A percentile compares a stretch with the other conserved stretches of the same genome.
Evolutionary conservation across 2,797 vertebrate species (phyloP).

Genomic region (Okamejei kenojei): DNA sequence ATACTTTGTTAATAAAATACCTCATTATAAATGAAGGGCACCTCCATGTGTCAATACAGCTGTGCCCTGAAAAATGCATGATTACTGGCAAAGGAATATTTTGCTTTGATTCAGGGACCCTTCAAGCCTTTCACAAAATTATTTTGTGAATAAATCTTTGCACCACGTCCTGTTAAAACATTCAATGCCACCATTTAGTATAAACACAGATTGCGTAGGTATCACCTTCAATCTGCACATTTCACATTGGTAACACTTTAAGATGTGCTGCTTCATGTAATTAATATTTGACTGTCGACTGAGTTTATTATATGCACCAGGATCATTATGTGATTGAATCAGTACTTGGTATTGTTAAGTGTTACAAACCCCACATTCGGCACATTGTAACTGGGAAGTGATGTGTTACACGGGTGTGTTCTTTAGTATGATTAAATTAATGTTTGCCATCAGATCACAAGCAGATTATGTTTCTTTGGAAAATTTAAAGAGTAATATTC

Average conservation of each 20-base stretch:
- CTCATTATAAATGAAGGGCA: background rate
- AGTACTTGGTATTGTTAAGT: background rate
- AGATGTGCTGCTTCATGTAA: background rate
- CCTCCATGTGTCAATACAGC: background rate
- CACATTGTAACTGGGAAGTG: background rate
- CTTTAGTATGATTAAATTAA: background rate
- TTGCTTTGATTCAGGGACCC: background rate
- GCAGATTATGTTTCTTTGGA: background rate
- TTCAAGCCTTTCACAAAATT: background rate
- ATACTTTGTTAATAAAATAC: constrained; percentile 9
- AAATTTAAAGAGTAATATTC: background rate
- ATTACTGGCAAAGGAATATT: background rate
- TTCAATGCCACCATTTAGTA: background rate
- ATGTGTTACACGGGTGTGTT: background rate
- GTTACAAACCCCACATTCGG: too few species aligned
- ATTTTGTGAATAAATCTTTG: background rate
- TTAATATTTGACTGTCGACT: background rate
- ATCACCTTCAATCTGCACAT: background rate
- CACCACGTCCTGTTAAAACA: background rate
- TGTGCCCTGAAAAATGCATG: background rate
- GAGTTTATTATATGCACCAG: background rate
- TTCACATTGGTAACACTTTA: background rate
- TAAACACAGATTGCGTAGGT: background rate
- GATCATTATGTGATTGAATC: constrained; percentile 8
- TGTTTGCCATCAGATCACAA: background rate